Conservation (phyloP, 2,113 vertebrate genomes). For the Stercorarius parasiticus region DNA sequence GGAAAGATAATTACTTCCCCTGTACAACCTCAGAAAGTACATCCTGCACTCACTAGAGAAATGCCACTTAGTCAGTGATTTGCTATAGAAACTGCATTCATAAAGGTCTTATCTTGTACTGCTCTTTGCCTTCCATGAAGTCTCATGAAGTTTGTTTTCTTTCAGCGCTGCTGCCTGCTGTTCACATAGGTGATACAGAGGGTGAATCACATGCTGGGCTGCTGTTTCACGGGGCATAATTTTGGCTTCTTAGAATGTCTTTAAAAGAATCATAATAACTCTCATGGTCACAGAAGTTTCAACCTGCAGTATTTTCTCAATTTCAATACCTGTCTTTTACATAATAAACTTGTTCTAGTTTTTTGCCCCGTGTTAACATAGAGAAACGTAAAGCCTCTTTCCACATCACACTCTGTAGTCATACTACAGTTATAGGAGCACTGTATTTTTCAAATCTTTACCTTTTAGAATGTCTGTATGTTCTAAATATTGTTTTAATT, state of each 20-base stretch:
- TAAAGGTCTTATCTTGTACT: not conserved
- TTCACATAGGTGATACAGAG: not conserved
- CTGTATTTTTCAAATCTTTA: not conserved
- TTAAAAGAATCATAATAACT: rapidly evolving
- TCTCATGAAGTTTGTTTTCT: not conserved
- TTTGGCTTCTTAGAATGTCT: not conserved
- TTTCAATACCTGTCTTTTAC: not conserved
- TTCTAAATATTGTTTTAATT: not conserved
- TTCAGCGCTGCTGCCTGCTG: not conserved
- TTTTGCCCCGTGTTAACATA: not conserved
- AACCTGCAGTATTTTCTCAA: not conserved
- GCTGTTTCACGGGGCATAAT: not conserved
- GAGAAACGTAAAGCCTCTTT: not conserved
- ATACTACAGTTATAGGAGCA: not conserved
- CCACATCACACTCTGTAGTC: not conserved
- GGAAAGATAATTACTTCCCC: not conserved
- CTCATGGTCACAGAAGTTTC: not conserved
- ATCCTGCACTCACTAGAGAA: not conserved
- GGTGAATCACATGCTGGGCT: not conserved
- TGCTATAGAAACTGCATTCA: not conserved
- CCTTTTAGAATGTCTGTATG: not conserved
- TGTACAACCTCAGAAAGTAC: not conserved
- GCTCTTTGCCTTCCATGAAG: not conserved
- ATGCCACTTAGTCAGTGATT: not conserved
- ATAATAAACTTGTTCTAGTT: not conserved